phyloP scores from a whole-genome alignment of 1,140 invertebrate genomes.

The Drosophila nigrodunni region DNA sequence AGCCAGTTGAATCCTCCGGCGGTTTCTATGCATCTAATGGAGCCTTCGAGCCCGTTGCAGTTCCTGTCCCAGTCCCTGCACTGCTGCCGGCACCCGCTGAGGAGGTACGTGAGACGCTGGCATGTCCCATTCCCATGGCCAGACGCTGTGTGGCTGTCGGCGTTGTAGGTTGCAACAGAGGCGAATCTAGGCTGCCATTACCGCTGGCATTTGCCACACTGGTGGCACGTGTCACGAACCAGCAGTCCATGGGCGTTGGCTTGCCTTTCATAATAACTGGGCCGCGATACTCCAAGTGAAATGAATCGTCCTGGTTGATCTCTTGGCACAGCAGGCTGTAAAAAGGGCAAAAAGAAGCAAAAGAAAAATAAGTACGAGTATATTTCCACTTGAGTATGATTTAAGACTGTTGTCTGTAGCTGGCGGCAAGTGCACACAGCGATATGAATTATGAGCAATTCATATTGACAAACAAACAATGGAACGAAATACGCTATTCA shows the following conservation, averaged over 20 bases:
- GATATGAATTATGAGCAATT: slow-evolving; percentile 42
- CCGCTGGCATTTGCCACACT: slow-evolving; percentile 52
- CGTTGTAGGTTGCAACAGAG: slow-evolving; percentile 67
- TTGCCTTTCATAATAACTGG: slow-evolving; percentile 98
- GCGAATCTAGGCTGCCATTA: slow-evolving; percentile 74
- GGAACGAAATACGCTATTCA: neutral
- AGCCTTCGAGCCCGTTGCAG: slow-evolving; percentile 40
- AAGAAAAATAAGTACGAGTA: slow-evolving; percentile 9
- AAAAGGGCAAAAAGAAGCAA: slow-evolving; percentile 64
- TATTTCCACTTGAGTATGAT: slow-evolving; percentile 29
- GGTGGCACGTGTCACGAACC: slow-evolving; percentile 90
- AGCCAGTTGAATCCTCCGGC: slow-evolving; percentile 69
- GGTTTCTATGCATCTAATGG: slow-evolving; percentile 71
- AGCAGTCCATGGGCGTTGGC: slow-evolving; percentile 97
- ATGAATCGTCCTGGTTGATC: slow-evolving; percentile 94
- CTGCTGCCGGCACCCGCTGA: slow-evolving; percentile 27
- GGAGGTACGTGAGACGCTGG: slow-evolving; percentile 71
- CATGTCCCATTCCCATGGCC: slow-evolving; percentile 46
- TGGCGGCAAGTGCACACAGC: slow-evolving; percentile 17
- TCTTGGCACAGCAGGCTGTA: slow-evolving; percentile 92
- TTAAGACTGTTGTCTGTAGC: slow-evolving; percentile 25
- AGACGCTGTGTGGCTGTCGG: slow-evolving; percentile 55
- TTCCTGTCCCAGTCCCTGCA: neutral
- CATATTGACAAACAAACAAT: slow-evolving; percentile 3
- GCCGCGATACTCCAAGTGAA: slow-evolving; percentile 94